phyloP scores from a whole-genome alignment of 2,113 vertebrate genomes.

The Arenaria interpres region DNA sequence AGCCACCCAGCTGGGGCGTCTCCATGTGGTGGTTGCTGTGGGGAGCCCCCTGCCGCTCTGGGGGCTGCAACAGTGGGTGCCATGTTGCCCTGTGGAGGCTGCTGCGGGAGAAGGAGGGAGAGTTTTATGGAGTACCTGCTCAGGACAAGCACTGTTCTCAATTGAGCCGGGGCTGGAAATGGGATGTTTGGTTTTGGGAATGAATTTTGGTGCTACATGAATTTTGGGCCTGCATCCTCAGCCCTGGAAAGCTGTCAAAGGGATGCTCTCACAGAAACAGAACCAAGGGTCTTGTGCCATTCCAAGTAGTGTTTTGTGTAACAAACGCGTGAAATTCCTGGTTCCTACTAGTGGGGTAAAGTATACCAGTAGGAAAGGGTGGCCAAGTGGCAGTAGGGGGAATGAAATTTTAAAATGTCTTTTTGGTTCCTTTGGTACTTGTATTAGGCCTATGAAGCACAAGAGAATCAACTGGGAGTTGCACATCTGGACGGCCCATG shows the following conservation, averaged over 20 bases:
- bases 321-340: neutral
- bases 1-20: too few relatives aligned
- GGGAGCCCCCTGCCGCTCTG: fast-evolving
- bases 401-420: neutral
- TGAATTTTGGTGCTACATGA: neutral
- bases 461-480: neutral
- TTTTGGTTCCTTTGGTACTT: neutral
- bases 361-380: neutral
- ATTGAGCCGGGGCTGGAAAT: fast-evolving
- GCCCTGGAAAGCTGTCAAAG: neutral
- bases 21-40: fast-evolving
- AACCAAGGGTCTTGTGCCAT: fast-evolving
- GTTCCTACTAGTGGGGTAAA: neutral
- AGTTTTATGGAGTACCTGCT: too few relatives aligned
- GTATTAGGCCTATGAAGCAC: neutral
- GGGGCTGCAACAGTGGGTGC: too few relatives aligned
- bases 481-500: neutral
- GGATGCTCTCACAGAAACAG: neutral
- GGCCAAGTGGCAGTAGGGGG: neutral
- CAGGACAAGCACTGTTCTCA: fast-evolving
- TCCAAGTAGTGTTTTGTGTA: neutral
- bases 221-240: neutral
- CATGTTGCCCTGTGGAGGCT: too few relatives aligned
- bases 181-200: neutral
- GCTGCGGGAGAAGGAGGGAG: neutral